Evolutionary conservation across 1,140 invertebrate genomes (phyloP).

Genomic region (Maniola jurtina): DNA sequence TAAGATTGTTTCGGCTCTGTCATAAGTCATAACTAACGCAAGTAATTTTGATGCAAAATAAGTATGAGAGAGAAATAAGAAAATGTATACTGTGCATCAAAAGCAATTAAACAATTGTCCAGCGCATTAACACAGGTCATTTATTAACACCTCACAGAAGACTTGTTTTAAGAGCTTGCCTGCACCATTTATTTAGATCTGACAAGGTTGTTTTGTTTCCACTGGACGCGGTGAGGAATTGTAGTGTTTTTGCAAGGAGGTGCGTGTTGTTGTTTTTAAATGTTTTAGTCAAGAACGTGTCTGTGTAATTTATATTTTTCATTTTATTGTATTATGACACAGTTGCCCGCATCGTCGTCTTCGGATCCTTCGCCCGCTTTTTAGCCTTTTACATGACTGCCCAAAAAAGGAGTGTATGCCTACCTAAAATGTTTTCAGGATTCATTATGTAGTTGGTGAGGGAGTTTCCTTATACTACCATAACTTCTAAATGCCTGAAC

Average conservation of each 20-base stretch:
- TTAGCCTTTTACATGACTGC: no score
- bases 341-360: no score
- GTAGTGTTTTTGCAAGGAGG: constrained; percentile 16
- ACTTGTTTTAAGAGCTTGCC: constrained; percentile 23
- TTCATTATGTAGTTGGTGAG: no score
- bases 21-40: no score
- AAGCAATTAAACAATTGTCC: constrained; percentile 27
- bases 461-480: no score
- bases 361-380: no score
- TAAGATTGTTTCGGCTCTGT: no score
- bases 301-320: constrained; percentile 2
- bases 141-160: constrained; percentile 30
- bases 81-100: background rate
- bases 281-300: background rate
- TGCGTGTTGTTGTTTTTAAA: constrained; percentile 13
- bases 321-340: background rate
- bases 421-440: no score
- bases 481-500: no score
- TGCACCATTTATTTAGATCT: constrained; percentile 25
- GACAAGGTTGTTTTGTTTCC: constrained; percentile 24
- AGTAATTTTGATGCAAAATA: no score
- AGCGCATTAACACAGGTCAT: constrained; percentile 19
- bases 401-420: no score
- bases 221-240: constrained; percentile 15
- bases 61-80: background rate